phyloP scores from a whole-genome alignment of 2,797 vertebrate genomes.

The Sebastes iracundus region DNA sequence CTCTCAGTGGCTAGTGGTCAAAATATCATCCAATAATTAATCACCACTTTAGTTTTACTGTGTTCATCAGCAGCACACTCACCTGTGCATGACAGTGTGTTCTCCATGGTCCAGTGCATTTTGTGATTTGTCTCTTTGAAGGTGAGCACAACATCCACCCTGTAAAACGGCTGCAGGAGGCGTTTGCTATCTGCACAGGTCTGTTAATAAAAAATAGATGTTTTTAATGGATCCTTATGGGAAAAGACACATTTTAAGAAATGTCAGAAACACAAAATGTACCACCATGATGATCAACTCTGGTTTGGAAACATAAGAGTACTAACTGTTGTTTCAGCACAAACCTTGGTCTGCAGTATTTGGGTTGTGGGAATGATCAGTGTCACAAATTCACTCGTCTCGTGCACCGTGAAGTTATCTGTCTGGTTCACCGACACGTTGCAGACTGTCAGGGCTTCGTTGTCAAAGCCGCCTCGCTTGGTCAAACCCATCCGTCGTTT shows the following conservation, averaged over 20 bases:
- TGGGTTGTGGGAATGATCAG: conserved; percentile 54
- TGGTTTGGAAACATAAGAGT: neutral
- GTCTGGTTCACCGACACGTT: conserved; percentile 66
- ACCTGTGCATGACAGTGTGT: conserved; percentile 78
- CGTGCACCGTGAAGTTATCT: conserved; percentile 58
- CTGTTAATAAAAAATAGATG: conserved; percentile 62
- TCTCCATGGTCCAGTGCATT: conserved; percentile 82
- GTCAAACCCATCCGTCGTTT: conserved; percentile 78
- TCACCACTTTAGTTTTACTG: conserved; percentile 70
- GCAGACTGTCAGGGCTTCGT: conserved; percentile 65
- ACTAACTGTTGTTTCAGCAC: conserved; percentile 5
- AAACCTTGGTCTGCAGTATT: conserved; percentile 74
- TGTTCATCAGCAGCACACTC: conserved; percentile 63
- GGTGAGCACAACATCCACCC: conserved; percentile 75
- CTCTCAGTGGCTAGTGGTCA: conserved; percentile 51
- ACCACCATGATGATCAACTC: neutral
- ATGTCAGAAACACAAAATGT: neutral
- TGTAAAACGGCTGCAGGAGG: conserved; percentile 72
- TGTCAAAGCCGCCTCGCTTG: conserved; percentile 62
- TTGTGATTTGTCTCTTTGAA: conserved; percentile 80
- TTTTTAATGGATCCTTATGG: conserved; percentile 7
- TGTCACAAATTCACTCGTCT: conserved; percentile 70
- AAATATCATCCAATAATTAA: conserved; percentile 71
- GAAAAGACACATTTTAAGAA: neutral
- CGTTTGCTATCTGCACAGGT: conserved; percentile 50